These are phyloP conservation scores for Zele albiditarsus DNA, from an alignment of 2,888 invertebrate genomes.

Conservation along the genomic window DNA sequence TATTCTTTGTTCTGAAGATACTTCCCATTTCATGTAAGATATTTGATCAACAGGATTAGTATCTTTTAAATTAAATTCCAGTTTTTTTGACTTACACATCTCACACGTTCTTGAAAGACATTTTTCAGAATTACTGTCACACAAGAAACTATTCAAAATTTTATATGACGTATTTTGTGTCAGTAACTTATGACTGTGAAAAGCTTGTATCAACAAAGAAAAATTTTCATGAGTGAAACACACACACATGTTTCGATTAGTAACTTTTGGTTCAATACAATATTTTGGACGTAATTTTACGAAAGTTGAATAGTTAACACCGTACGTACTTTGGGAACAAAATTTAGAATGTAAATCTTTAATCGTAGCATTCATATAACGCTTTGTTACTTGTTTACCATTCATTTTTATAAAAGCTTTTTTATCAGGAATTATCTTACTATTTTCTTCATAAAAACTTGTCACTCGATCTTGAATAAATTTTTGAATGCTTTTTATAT, in stretches of 20 bases:
- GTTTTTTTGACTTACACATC: slow-evolving; percentile 37
- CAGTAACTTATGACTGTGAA: slow-evolving; percentile 35
- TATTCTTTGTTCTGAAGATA: slow-evolving; percentile 30
- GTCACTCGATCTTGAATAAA: slow-evolving; percentile 32
- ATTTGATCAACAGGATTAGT: slow-evolving; percentile 27
- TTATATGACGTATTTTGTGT: slow-evolving; percentile 40
- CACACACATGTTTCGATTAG: slow-evolving; percentile 41
- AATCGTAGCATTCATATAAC: slow-evolving; percentile 38
- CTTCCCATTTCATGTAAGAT: slow-evolving; percentile 42
- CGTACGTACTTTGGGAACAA: slow-evolving; percentile 24
- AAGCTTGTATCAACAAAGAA: slow-evolving; percentile 26
- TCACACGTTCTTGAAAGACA: slow-evolving; percentile 41
- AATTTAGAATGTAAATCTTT: slow-evolving; percentile 37
- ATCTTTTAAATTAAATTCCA: slow-evolving; percentile 27
- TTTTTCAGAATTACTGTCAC: slow-evolving; percentile 35
- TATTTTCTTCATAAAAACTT: slow-evolving; percentile 39
- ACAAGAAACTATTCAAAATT: slow-evolving; percentile 36
- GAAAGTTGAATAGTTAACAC: slow-evolving; percentile 38
- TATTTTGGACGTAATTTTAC: slow-evolving; percentile 36
- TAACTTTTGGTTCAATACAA: slow-evolving; percentile 40
- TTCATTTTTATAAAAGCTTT: slow-evolving; percentile 38
- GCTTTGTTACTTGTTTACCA: slow-evolving; percentile 37
- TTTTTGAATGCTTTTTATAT: neutral
- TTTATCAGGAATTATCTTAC: slow-evolving; percentile 41
- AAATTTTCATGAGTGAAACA: slow-evolving; percentile 45